Base-by-base conservation (phyloP, 2,113 vertebrate species). In the Semnornis frantzii region DNA sequence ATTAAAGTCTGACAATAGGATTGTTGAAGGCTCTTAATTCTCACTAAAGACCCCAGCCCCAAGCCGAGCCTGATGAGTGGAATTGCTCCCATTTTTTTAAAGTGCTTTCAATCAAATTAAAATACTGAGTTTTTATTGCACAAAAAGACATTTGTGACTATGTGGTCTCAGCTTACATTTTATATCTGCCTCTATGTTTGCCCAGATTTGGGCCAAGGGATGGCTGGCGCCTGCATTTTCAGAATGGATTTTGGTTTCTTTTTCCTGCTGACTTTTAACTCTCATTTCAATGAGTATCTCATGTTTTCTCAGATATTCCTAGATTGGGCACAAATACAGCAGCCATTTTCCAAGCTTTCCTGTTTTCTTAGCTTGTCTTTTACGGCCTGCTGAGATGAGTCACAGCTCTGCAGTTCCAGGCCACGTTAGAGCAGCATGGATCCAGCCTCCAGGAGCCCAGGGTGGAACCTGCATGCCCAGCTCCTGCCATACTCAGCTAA, bases 11-110 rank as follows among this genome's bases (percentile, higher is more conserved):
- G 63, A 89, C 54, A 52, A 64, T 19, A 62, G 71, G 46, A 76
- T n/a, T 92, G 63, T 11, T 58, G 68, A 73, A 76, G 59, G 78
- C 9, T 55, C 39, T 50, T 89, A 87, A 90, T 89, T 90, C 55
- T 50, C 19, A 0, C 33, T 82, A 62, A 92, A 78, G 48, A 57
- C 37, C 27, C 25, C 25, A 33, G 62, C 76, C 44, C 30, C 50
- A 90, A 72, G 73, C 62, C 79, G 74, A 75, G 54, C 48, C 42
- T 80, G 50, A 31, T 71, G 52, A 92, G 52, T 72, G 39, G 23
- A 79, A 83, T 39, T 48, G 39, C 18, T 86, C 69, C 33, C 12
- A 24, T 57, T 90, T 58, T 46, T 39, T 33, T 34, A 85, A 84
- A 34, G 28, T 20, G 20, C 28, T 79, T 84, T 73, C 82, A 88